phyloP scores from a whole-genome alignment of 2,113 vertebrate genomes.

The Lichenostomus cassidix region DNA sequence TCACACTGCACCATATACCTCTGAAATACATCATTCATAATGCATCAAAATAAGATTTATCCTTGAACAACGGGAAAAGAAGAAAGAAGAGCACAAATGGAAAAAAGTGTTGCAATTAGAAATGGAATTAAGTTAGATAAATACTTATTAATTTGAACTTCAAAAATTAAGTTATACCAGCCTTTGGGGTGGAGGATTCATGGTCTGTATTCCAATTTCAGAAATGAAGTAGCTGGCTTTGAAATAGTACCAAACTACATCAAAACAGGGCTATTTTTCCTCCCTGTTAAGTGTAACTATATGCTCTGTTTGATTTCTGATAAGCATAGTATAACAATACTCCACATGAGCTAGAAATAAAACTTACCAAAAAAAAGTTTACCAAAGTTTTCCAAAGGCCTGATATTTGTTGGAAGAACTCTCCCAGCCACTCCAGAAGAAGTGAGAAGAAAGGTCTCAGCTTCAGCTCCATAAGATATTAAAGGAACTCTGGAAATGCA shows the following conservation, averaged over 20 bases:
- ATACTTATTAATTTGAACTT: not conserved
- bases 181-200: not conserved
- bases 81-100: not conserved
- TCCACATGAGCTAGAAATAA: slow-evolving; percentile 57
- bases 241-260: not conserved
- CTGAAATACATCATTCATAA: not conserved
- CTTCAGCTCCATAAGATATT: slow-evolving; percentile 60
- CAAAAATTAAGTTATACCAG: not conserved
- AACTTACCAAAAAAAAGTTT: slow-evolving; percentile 78
- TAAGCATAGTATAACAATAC: not conserved
- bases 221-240: not conserved
- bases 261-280: not conserved
- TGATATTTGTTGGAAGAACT: slow-evolving; percentile 72
- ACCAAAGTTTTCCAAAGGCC: slow-evolving; percentile 84
- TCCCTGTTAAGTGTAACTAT: not conserved
- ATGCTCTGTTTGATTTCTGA: not conserved
- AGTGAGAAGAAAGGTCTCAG: slow-evolving; percentile 67
- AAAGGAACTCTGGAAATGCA: slow-evolving; percentile 69
- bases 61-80: not conserved
- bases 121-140: not conserved
- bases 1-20: not conserved
- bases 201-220: not conserved
- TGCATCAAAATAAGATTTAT: not conserved
- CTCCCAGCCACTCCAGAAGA: slow-evolving; percentile 67
- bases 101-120: not conserved